Evolutionary conservation across 1,140 invertebrate genomes (phyloP), one percentile per base, ranked within the genome.

Genomic region (Papilio xuthus): DNA sequence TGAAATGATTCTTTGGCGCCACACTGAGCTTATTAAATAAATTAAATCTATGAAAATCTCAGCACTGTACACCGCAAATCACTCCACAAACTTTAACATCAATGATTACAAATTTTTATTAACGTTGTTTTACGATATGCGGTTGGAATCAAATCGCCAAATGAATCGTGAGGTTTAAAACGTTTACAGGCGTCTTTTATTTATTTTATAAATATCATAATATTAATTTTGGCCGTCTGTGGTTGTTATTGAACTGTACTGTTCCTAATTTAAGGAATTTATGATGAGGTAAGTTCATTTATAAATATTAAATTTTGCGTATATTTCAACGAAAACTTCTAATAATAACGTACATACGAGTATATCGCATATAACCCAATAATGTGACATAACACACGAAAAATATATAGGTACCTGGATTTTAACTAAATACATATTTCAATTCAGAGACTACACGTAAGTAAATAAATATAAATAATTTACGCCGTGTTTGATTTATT

Each of bases 21-120:
- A 37, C 44, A 80, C 74, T 79, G 69, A 42, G 75, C 47, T 42
- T 26, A 71, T 77, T 71, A 73, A 78, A 82, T 80, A 79, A 69
- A 53, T 53, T 28, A 53, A 13, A 75, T 78, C 78, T 77, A 80
- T 69, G 50, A 53, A 79, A 28, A 78, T 50, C 28, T 76, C 28
- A 32, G 9, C 56, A n/a, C 12, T 37, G 74, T 70, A 69, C 20
- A 73, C 81, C 77, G 69, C 81, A 81, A 80, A 79, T 82, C 79
- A 80, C 12, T 79, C 78, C 75, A 69, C 78, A 73, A 67, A 74
- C 73, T 63, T 63, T 44, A 53, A 79, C 75, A 70, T 82, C 71
- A 81, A 81, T 76, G 73, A 81, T 78, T 76, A 20, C 79, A 53
- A 47, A n/a, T 60, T 80, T 79, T 82, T 78, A 80, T 67, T 73